Evolutionary conservation across 2,888 invertebrate species (phyloP).

Genomic region (Noctua pronuba): DNA sequence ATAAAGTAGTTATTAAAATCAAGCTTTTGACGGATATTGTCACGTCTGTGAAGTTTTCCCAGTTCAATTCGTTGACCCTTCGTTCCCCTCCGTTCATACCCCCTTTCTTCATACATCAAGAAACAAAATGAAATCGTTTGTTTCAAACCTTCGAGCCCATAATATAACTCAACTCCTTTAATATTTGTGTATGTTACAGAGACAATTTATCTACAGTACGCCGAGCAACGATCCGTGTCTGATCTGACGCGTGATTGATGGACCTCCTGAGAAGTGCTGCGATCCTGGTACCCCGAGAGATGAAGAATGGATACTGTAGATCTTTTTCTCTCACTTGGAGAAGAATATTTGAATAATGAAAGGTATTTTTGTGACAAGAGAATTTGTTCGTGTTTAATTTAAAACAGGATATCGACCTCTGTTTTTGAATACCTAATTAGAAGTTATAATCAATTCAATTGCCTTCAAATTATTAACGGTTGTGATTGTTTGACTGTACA

Average conservation of each 20-base stretch:
- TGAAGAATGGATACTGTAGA: conserved; percentile 54
- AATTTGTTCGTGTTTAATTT: conserved; percentile 14
- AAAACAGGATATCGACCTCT: not conserved
- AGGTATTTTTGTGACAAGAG: conserved; percentile 7
- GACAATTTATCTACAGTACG: conserved; percentile 75
- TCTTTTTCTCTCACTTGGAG: conserved; percentile 34
- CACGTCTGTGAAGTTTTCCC: too few species aligned
- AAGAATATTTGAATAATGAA: conserved; percentile 26
- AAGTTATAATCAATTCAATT: not conserved
- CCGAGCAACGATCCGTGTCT: conserved; percentile 74
- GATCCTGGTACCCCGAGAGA: conserved; percentile 47
- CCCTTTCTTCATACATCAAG: conserved; percentile 11
- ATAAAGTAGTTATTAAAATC: not conserved
- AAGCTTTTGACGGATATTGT: not conserved
- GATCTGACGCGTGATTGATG: conserved; percentile 81
- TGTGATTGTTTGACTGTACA: not conserved
- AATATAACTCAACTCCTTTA: conserved; percentile 37
- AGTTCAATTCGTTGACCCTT: not conserved
- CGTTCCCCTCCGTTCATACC: too few species aligned
- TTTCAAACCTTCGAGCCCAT: conserved; percentile 28
- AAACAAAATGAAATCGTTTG: conserved; percentile 38
- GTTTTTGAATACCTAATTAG: not conserved
- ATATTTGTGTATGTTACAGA: conserved; percentile 67
- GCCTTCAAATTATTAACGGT: not conserved
- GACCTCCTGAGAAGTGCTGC: conserved; percentile 69